Evolutionary conservation across 2,113 vertebrate species (phyloP), one percentile per base, ranked within the genome.

Genomic region (Actenoides hombroni): DNA sequence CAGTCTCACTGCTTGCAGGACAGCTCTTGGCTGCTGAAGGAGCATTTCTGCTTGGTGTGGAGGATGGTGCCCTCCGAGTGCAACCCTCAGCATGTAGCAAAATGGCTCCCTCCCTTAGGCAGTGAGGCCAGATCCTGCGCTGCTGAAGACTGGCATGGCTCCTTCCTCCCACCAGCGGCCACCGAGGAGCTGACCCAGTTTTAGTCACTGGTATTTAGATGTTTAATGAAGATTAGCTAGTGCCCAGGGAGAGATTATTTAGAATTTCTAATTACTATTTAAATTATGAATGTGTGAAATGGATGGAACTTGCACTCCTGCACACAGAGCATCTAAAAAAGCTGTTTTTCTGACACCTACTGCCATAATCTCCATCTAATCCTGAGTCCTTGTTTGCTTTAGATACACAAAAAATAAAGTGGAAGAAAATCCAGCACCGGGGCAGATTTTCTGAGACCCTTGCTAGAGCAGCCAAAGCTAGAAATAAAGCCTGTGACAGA

Each of bases 211-310:
- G n/a, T 88, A 76, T 87, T 95, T 76, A 90, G 93, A 83, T 94
- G 54, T 74, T 94, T 88, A 90, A 88, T 95, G 93, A 88, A 90
- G 92, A 95, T 91, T 83, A 95, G 78, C 54, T 83, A 85, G 49
- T 83, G 63, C 67, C 37, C 39, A 83, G 82, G 63, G 82, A 95
- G 37, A 21, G 3, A 70, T 95, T 80, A 92, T 88, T 88, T 92
- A 74, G 82, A 67, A 95, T 90, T 93, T 88, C 54, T 93, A 87
- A 90, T 94, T 85, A 57, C 59, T 89, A 0, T 95, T 94, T 95
- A 75, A 94, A 89, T 94, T 78, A 78, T 53, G 33, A 84, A 94
- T 92, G 46, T 75, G 29, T 78, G 56, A 84, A 78, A 71, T 48
- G 17, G 51, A 71, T 84, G 56, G 42, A 82, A 39, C 51, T 74